These are phyloP conservation scores for Poecile atricapillus DNA, from an alignment of 2,113 vertebrate species.

Conservation along the genomic window DNA sequence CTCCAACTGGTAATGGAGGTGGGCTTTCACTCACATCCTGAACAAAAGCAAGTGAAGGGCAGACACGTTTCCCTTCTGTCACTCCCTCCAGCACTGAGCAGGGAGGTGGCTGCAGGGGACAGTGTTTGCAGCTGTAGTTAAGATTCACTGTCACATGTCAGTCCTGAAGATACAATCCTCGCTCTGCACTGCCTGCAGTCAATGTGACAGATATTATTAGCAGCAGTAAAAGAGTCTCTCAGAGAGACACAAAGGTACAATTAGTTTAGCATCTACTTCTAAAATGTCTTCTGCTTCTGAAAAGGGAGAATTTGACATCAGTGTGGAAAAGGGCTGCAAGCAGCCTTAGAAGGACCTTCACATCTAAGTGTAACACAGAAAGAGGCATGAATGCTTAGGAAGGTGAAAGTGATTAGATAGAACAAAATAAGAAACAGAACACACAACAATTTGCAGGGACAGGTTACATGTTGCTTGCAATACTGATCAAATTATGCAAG, in stretches of 20 bases:
- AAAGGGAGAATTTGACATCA: background rate
- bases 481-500: background rate
- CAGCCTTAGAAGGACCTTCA: background rate
- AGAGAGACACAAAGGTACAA: background rate
- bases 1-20: background rate
- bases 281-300: background rate
- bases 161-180: background rate
- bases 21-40: background rate
- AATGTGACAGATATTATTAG: slow-evolving; percentile 41
- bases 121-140: background rate
- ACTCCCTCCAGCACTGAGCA: background rate
- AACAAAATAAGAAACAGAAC: background rate
- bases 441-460: background rate
- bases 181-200: background rate
- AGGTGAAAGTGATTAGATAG: background rate
- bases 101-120: background rate
- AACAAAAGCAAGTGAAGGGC: background rate
- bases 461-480: background rate
- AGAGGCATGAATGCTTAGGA: background rate
- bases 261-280: background rate
- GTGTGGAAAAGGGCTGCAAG: background rate
- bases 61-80: background rate
- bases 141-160: background rate
- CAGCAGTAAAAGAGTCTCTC: background rate
- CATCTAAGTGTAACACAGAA: background rate